Conservation (phyloP, 2,113 vertebrate genomes). For the Aepyceros melampus region DNA sequence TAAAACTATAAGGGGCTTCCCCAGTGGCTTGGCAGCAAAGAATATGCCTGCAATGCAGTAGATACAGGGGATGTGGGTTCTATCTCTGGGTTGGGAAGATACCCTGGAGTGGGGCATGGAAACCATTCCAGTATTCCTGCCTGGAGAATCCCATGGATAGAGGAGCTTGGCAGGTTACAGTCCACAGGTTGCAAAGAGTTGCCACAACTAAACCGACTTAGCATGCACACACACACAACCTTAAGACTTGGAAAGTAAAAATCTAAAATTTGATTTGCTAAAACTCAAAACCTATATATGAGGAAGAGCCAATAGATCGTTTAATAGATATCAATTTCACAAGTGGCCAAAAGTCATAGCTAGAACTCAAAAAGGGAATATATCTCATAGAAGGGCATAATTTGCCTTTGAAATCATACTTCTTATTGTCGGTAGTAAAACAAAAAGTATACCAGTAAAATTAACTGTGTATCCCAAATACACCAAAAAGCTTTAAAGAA, state of each 20-base stretch:
- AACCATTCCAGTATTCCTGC: not conserved
- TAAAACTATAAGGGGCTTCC: not conserved
- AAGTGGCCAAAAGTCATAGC: not conserved
- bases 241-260: not conserved
- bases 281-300: not conserved
- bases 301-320: not conserved
- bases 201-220: not conserved
- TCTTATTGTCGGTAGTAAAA: not conserved
- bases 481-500: not conserved
- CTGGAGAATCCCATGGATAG: not conserved
- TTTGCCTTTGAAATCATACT: not conserved
- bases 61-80: not conserved
- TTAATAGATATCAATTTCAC: not conserved
- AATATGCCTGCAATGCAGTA: not conserved
- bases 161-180: not conserved
- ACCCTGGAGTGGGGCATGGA: not conserved
- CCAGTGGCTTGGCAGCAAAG: not conserved
- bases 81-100: not conserved
- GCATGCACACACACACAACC: not conserved
- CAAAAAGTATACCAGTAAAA: constrained; percentile 15
- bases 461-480: not conserved
- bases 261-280: not conserved
- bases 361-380: not conserved
- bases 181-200: not conserved
- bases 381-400: not conserved